These are phyloP conservation scores for Dryobates pubescens DNA, from an alignment of 2,797 vertebrate species.

Conservation along the genomic window DNA sequence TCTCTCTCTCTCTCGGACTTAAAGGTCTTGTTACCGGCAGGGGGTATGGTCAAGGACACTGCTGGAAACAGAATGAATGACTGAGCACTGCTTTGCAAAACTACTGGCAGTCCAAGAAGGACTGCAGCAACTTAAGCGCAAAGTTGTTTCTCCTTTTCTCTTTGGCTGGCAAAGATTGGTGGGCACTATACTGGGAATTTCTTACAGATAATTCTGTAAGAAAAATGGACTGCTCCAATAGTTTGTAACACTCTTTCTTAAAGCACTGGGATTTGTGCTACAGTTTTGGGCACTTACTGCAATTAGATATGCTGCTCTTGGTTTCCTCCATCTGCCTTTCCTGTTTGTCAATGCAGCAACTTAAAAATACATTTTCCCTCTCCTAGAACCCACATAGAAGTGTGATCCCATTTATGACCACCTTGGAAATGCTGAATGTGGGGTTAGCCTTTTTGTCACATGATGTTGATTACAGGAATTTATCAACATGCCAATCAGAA, in stretches of 20 bases:
- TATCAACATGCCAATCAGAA: not conserved
- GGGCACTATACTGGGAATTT: not conserved
- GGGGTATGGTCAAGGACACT: constrained; percentile 65
- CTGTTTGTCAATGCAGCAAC: constrained; percentile 16
- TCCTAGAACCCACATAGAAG: constrained; percentile 11
- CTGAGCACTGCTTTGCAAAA: constrained; percentile 66
- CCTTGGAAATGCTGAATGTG: not conserved
- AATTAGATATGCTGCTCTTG: not conserved
- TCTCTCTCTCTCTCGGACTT: constrained; percentile 65
- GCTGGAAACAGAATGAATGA: constrained; percentile 64
- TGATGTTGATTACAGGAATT: not conserved
- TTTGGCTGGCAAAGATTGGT: not conserved
- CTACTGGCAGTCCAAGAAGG: constrained; percentile 52
- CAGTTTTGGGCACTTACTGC: not conserved
- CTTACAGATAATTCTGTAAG: not conserved
- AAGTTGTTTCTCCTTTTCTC: not conserved
- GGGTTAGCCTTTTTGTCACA: constrained; percentile 1
- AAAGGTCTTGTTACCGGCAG: constrained; percentile 72
- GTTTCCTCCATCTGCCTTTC: not conserved
- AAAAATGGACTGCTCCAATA: constrained; percentile 9
- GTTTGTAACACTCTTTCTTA: not conserved
- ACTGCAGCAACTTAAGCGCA: not conserved
- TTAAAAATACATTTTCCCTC: constrained; percentile 16
- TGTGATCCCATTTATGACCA: not conserved
- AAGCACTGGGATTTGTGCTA: not conserved